Evolutionary conservation across 2,113 vertebrate species (phyloP).

Genomic region (Hippoglossus stenolepis): DNA sequence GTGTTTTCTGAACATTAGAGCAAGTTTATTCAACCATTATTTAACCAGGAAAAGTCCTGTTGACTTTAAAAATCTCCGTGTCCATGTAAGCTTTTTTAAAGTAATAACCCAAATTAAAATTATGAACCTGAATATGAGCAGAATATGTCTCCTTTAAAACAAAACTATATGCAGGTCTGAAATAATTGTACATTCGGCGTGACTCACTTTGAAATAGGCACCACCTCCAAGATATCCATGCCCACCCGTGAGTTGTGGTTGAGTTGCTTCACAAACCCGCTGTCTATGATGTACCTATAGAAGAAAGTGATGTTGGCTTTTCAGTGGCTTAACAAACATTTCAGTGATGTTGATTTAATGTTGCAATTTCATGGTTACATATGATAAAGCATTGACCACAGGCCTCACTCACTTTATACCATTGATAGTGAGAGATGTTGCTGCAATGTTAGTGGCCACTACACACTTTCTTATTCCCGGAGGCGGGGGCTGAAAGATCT

Average conservation of each 20-base stretch:
- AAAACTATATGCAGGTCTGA: background rate
- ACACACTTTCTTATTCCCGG: conserved; percentile 93
- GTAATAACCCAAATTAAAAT: too few relatives aligned
- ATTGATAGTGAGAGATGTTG: conserved; percentile 95
- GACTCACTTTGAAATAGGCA: conserved; percentile 97
- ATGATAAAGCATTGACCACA: background rate
- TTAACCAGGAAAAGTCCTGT: too few relatives aligned
- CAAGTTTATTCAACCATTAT: too few relatives aligned
- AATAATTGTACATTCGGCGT: background rate
- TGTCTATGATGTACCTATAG: conserved; percentile 92
- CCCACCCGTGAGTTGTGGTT: conserved; percentile 95
- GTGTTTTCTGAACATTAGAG: too few relatives aligned
- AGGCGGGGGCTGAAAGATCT: conserved; percentile 94
- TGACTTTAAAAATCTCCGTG: too few relatives aligned
- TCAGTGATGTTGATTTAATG: background rate
- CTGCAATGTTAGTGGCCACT: conserved; percentile 96
- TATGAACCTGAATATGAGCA: too few relatives aligned
- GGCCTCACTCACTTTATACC: conserved; percentile 88
- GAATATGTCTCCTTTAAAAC: too few relatives aligned
- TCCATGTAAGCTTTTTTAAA: too few relatives aligned
- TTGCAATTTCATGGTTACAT: background rate
- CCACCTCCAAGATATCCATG: conserved; percentile 94
- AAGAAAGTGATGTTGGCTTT: background rate
- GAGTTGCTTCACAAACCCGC: conserved; percentile 97
- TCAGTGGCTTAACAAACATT: background rate